These are phyloP conservation scores for Apis laboriosa DNA, from an alignment of 1,140 invertebrate species.

Conservation along the genomic window DNA sequence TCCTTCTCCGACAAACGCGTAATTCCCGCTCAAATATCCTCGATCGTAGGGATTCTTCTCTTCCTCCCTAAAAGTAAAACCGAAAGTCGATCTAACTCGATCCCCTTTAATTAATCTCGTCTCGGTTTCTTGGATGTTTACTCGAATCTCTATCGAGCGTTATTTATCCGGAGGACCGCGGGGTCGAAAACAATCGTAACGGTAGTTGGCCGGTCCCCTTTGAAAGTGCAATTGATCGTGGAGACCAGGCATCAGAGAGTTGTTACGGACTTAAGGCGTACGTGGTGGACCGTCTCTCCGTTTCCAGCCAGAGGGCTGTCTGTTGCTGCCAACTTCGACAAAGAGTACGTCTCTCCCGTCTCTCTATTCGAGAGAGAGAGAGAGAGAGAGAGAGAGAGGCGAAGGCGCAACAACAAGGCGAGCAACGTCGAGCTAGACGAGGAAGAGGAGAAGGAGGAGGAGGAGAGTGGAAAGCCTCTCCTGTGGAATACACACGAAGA, in stretches of 20 bases:
- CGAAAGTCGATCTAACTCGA: conserved; percentile 1
- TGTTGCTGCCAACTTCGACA: conserved; percentile 44
- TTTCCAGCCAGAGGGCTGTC: conserved; percentile 34
- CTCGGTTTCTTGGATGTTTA: conserved; percentile 6
- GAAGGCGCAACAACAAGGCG: conserved; percentile 41
- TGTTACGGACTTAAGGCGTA: conserved; percentile 27
- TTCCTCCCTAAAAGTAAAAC: neutral
- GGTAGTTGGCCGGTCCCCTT: neutral
- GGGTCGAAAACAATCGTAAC: conserved; percentile 10
- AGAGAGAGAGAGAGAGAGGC: neutral
- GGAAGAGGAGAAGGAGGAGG: too few species aligned
- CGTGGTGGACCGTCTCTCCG: conserved; percentile 17
- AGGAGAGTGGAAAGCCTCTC: neutral
- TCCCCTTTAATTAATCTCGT: neutral
- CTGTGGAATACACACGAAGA: neutral
- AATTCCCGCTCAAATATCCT: neutral
- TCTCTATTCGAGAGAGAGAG: neutral
- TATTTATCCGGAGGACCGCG: neutral
- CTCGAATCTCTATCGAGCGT: neutral
- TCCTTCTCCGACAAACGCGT: conserved; percentile 10
- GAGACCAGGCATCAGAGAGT: neutral
- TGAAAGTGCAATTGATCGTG: conserved; percentile 36
- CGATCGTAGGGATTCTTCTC: neutral
- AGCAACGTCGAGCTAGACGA: conserved; percentile 19
- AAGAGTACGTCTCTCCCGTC: conserved; percentile 25